Evolutionary conservation across 2,888 invertebrate species (phyloP).

Genomic region (Lamproptera curius): DNA sequence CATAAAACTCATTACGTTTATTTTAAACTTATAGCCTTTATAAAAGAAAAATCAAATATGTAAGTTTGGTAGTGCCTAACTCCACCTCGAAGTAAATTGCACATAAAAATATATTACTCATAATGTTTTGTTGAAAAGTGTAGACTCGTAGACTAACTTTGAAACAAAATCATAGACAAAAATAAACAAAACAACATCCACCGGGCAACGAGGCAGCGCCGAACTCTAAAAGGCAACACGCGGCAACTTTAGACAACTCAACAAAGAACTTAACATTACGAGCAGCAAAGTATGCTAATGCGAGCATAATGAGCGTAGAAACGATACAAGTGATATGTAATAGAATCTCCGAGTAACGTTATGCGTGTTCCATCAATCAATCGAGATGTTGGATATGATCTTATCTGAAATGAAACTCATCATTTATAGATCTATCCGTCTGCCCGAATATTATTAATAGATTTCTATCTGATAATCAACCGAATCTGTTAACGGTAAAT

Average conservation of each 20-base stretch:
- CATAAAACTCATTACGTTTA: no score
- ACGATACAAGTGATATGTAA: constrained; percentile 64
- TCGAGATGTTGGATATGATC: constrained; percentile 64
- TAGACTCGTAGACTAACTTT: no score
- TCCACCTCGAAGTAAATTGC: no score
- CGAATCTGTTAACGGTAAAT: constrained; percentile 70
- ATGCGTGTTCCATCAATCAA: constrained; percentile 68
- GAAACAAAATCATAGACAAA: no score
- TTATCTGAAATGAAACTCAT: constrained; percentile 77
- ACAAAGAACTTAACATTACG: constrained; percentile 34
- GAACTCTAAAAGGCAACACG: constrained; percentile 10
- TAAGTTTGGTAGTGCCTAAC: no score
- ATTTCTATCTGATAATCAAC: constrained; percentile 73
- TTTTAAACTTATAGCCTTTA: no score
- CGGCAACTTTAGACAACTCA: constrained; percentile 12
- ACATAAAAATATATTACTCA: no score
- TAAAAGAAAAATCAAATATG: no score
- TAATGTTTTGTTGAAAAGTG: no score
- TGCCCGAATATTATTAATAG: constrained; percentile 75
- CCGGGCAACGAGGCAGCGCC: no score
- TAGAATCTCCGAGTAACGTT: constrained; percentile 69
- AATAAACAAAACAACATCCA: no score
- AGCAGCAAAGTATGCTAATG: constrained; percentile 60
- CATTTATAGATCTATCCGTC: constrained; percentile 74
- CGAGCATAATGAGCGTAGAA: constrained; percentile 62